Base-by-base conservation (phyloP, 2,797 vertebrate genomes). In the Lacerta viridis region DNA sequence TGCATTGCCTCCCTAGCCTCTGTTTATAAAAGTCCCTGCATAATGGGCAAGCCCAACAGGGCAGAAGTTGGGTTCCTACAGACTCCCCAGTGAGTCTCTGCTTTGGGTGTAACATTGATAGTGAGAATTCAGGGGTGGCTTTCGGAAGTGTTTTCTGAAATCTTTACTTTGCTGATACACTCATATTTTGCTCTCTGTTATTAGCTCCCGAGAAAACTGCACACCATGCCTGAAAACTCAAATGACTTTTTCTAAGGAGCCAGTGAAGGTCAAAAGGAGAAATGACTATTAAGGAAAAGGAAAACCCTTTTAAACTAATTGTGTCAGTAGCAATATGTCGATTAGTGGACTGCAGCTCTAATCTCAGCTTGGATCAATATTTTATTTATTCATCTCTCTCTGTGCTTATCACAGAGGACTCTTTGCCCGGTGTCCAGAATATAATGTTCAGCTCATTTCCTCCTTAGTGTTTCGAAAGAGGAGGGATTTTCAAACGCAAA, bases 271-370 rank as follows among this genome's bases (percentile, higher is more conserved):
- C 92, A 87, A 4, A 0, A 0, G 43, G 85, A 82, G 39, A 80
- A 77, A 68, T 85, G 79, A 84, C 77, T 20, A 79, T 55, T 92
- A 92, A 78, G 93, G 90, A 96, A 93, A 94, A 94, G 88, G 92
- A 94, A 89, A 93, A 80, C 91, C 92, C 93, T 78, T 0, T 78
- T 82, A 1, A 0, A 80, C 17, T 50, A 79, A 43, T 0, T 79
- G 41, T 50, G 71, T 86, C 90, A 66, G 90, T 89, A 91, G 83
- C 92, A 1, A 90, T 59, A 69, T 81, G 15, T 36, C 87, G 83
- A 61, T 93, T 92, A 93, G 82, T 94, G 92, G 92, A 11, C 86
- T 92, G 91, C 76, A 33, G 5, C 39, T 72, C 43, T 55, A 72
- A 71, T 86, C 23, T 55, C 83, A 87, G 33, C 5, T 33, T 55